Evolutionary conservation across 2,113 vertebrate species (phyloP), one percentile per base, ranked within the genome.

Genomic region (Cyphomyrus discorhynchus): DNA sequence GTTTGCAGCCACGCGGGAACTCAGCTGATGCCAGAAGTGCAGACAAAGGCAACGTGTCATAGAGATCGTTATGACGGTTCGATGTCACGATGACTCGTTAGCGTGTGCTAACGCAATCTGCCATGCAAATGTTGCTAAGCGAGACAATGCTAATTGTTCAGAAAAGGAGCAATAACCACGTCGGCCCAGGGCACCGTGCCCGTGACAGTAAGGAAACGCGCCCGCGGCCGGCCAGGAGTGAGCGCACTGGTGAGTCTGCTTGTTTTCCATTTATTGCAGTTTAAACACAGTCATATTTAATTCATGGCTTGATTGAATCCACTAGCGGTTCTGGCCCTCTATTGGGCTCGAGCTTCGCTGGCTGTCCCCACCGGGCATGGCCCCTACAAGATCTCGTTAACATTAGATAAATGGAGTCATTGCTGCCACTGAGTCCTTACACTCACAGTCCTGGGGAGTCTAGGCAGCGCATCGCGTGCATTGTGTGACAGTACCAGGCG

Each of bases 221-320:
- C 2, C 42, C 24, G 3, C 10, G 2, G 42, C 24, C 82, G 2
- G 10, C 42, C 42, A 24, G 2, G 3, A 46, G 46, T 7, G 10
- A 47, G 83, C 8, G 3, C 13, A 9, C 42, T n/a, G 35, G 15
- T n/a, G 24, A 82, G 42, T 8, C 5, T 1, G 49, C 46, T 27
- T 86, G 84, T 52, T 31, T 86, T 86, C 31, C 49, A 52, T 52
- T 86, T 52, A 86, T 49, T 19, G 47, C 49, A 31, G 84, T 52
- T 86, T 49, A 52, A 49, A 52, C 24, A 52, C 84, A 35, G 19
- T 86, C 47, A 86, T 86, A 86, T 86, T 86, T 86, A 35, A 86
- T 86, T 86, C 84, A 86, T 53, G 21, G 84, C 15, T 27, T 86
- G 84, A 86, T 86, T 86, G 24, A 52, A 86, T 86, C 49, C 84